Evolutionary conservation across 2,888 invertebrate species (phyloP), one percentile per base, ranked within the genome.

Genomic region (Tanaodytes sp.): DNA sequence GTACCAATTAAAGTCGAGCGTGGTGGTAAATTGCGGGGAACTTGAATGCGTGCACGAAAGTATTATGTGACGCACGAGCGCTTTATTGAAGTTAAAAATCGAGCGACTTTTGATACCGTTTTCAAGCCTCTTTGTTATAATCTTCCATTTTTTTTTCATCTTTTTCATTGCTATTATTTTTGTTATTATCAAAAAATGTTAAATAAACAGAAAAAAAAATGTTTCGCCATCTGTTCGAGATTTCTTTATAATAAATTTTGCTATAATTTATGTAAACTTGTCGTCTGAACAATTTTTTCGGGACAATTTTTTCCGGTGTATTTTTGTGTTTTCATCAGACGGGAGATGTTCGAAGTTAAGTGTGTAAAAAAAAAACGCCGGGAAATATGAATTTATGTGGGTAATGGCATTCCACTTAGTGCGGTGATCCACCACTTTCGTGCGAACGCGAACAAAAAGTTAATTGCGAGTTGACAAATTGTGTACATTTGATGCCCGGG

Each of bases 391-490:
- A 48, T 48, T 40, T 39, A 42, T 33, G 14, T 30, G 27, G 19
- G 46, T 39, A 59, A 59, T 30, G 23, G 27, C 39, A 52, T 62
- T 52, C 31, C 40, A 39, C 11, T 27, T 42, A 48, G 19, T 33
- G 40, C 23, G 48, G 31, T 8, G 23, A 15, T 23, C 18, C 19
- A 23, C 5, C 42, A 16, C 2, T 16, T 16, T n/a, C 18, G 19
- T 48, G 48, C n/a, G 27, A 33, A 4, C 23, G 15, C n/a, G 14
- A 11, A 48, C 14, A 63, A 63, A 52, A 46, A 52, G 16, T 15
- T 37, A 62, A 45, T 51, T 46, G 40, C 33, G 2, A 36, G 52
- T 46, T 40, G 52, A 54, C 52, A 62, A 62, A 62, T 62, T 62
- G 39, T 19, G 12, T 16, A 39, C 43, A 46, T 52, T 54, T 62